A percentile compares a stretch with the other conserved stretches of the same genome.
Evolutionary conservation across 2,888 invertebrate genomes (phyloP).

Genomic region (Steinernema hermaphroditum): DNA sequence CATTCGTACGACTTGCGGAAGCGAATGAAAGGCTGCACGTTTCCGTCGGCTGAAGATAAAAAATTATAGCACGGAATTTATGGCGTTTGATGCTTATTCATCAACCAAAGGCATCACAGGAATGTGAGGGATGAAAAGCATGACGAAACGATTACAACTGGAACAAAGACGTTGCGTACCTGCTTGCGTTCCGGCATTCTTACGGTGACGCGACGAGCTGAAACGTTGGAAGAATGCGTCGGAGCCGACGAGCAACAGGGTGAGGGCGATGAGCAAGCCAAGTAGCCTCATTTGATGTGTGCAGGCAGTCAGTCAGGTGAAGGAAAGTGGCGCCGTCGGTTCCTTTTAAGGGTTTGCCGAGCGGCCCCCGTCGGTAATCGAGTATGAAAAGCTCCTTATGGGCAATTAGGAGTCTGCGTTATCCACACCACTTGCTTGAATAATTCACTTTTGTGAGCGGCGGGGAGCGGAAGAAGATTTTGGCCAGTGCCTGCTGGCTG

Average conservation of each 20-base stretch:
- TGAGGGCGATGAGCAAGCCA: conserved; percentile 26
- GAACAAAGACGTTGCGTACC: not conserved
- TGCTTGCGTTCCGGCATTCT: conserved; percentile 21
- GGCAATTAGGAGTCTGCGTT: conserved; percentile 25
- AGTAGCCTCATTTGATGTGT: conserved; percentile 30
- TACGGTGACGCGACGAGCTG: conserved; percentile 17
- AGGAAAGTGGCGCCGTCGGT: not conserved
- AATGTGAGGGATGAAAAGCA: too few species aligned
- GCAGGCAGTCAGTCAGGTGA: conserved; percentile 20
- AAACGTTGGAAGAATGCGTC: conserved; percentile 22
- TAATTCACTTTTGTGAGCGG: conserved; percentile 17
- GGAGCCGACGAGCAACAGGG: conserved; percentile 25
- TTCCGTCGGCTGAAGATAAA: not conserved
- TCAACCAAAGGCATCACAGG: too few species aligned
- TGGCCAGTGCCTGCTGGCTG: not conserved
- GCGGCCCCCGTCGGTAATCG: conserved; percentile 6
- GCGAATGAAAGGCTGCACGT: conserved; percentile 16
- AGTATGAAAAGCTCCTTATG: conserved; percentile 26
- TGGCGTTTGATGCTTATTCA: too few species aligned
- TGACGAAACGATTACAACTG: too few species aligned
- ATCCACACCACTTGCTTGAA: conserved; percentile 24
- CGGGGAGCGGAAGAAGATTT: conserved; percentile 12
- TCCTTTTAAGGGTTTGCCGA: conserved; percentile 15
- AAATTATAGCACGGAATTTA: too few species aligned
- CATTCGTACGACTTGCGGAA: conserved; percentile 19